phyloP scores from a whole-genome alignment of 2,797 vertebrate genomes.

The Malacoctenus gilli region DNA sequence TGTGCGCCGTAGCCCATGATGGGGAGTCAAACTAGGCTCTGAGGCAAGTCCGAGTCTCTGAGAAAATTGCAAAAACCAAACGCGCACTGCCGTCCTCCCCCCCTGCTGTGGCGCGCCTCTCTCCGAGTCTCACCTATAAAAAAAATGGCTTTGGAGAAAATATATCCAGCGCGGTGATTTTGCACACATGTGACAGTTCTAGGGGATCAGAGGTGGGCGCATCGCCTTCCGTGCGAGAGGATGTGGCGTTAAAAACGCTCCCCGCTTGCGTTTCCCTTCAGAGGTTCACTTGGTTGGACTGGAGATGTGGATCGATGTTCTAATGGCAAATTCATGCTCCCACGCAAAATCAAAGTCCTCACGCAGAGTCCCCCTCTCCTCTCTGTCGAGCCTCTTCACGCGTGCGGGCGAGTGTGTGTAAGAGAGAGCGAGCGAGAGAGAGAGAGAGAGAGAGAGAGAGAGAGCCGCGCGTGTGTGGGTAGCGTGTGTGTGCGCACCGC shows the following conservation, averaged over 20 bases:
- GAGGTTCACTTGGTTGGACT: constrained; percentile 44
- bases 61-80: constrained; percentile 26
- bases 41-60: constrained; percentile 68
- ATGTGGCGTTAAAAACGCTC: constrained; percentile 58
- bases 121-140: too few species aligned
- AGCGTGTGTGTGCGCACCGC: constrained; percentile 49
- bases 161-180: constrained; percentile 53
- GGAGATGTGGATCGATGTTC: constrained; percentile 54
- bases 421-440: constrained; percentile 37
- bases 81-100: constrained; percentile 24
- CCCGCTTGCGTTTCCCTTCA: constrained; percentile 33
- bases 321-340: constrained; percentile 69
- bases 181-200: constrained; percentile 59
- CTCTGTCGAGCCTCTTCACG: constrained; percentile 52
- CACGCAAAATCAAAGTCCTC: constrained; percentile 58
- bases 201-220: constrained; percentile 40
- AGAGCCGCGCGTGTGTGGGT: constrained; percentile 43
- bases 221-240: constrained; percentile 53
- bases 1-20: constrained; percentile 85
- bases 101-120: too few species aligned
- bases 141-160: constrained; percentile 22
- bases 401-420: constrained; percentile 29
- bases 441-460: constrained; percentile 36
- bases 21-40: constrained; percentile 72
- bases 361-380: constrained; percentile 47